These are phyloP conservation scores for Tetragnatha versicolor DNA, from an alignment of 1,140 invertebrate genomes.

Conservation along the genomic window DNA sequence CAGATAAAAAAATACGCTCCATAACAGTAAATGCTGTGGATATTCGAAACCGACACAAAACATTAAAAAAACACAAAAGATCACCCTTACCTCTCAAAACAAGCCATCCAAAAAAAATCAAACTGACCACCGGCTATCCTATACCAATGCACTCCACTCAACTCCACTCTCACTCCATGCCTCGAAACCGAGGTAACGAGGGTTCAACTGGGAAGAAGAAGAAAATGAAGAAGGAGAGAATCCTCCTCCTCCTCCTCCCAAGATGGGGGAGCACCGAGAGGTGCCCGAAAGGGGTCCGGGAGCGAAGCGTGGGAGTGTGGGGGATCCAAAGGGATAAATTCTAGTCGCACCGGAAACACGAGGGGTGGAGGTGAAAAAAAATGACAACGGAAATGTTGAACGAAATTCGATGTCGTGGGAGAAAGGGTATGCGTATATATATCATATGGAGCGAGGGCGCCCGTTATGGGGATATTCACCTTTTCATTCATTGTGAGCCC, in stretches of 20 bases:
- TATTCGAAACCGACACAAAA: no score
- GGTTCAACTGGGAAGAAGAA: background rate
- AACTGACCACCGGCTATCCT: no score
- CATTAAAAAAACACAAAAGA: no score
- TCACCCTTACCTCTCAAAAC: no score
- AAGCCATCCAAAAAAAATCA: no score
- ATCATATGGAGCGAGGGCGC: conserved; percentile 2
- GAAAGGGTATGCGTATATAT: conserved; percentile 51
- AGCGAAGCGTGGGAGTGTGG: conserved; percentile 45
- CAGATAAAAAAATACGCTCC: no score
- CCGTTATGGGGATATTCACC: conserved; percentile 23
- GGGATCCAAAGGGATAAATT: conserved; percentile 51
- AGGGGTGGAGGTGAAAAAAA: conserved; percentile 30
- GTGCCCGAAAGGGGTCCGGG: conserved; percentile 28
- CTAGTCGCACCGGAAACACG: conserved; percentile 38
- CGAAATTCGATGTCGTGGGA: conserved; percentile 54
- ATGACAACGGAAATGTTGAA: conserved; percentile 54
- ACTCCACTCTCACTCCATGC: no score
- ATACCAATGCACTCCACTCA: no score
- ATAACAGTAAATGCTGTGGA: no score
- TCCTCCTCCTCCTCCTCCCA: background rate
- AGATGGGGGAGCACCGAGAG: background rate
- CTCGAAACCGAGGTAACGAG: no score
- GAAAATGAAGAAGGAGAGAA: background rate
- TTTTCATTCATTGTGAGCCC: conserved; percentile 10